Base-by-base conservation (phyloP, 2,113 vertebrate genomes). In the Cebus imitator region DNA sequence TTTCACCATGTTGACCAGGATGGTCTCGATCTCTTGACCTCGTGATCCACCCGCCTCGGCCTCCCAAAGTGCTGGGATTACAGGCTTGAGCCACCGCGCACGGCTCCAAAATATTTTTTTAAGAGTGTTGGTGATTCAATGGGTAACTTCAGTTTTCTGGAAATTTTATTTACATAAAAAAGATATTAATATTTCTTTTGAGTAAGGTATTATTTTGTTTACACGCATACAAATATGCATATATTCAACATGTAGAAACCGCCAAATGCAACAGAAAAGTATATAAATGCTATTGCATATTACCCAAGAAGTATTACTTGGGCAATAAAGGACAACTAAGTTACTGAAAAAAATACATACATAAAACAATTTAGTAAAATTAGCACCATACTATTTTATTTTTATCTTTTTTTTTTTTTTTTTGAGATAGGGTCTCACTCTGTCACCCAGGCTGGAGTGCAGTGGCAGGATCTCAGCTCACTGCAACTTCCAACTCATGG, bases 131-230 rank as follows among this genome's bases (percentile, higher is more conserved):
- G 8, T 75, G 32, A 80, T 92, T 94, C 50, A 76, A 79, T 73
- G 21, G 61, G 17, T 87, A 95, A 90, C 82, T 92, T 94, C 68
- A 94, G 79, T 57, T 95, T 95, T 80, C 72, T 88, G 58, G 35
- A 86, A 79, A 90, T 57, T 96, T 87, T 52, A 84, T 30, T 96
- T 85, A 73, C 8, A 61, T 70, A 97, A 78, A 87, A 86, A 87
- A 88, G 37, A 2, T 66, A 72, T 8, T 79, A 78, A 6, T 81
- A 45, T 40, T n/a, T 88, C 3, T 73, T 58, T 45, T 83, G 57
- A 76, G 66, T 61, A 83, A 91, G 6, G 30, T 64, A 73, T 72
- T 81, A 91, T 81, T 96, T 83, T 94, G 58, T 48, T 30, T 10
- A 43, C 8, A 82, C 30, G 48, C 61, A 93, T 32, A 93, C 79